phyloP scores from a whole-genome alignment of 2,113 vertebrate genomes.

The Callithrix jacchus region DNA sequence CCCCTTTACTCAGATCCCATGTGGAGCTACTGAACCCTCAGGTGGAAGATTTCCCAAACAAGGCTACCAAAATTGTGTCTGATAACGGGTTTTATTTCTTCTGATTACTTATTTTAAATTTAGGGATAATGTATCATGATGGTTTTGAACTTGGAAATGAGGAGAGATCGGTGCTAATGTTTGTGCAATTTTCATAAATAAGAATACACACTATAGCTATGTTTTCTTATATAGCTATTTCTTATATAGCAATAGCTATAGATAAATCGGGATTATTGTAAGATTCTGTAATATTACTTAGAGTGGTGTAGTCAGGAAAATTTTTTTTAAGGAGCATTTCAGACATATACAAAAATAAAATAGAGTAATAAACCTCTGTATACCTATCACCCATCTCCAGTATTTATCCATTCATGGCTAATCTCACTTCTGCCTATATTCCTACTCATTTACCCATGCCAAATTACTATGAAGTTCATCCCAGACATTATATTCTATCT shows the following conservation, averaged over 20 bases:
- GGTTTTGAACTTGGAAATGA: conserved; percentile 67
- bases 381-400: not conserved
- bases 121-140: conserved; percentile 63
- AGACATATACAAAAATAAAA: not conserved
- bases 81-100: conserved; percentile 66
- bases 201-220: not conserved
- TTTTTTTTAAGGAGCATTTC: not conserved
- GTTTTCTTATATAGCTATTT: too few relatives aligned
- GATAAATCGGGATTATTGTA: not conserved
- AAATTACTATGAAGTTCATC: not conserved
- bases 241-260: not conserved
- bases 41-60: conserved; percentile 29
- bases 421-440: not conserved
- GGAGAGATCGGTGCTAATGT: conserved; percentile 69
- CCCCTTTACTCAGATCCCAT: not conserved
- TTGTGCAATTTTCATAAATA: conserved; percentile 78
- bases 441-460: not conserved
- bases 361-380: not conserved
- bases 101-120: conserved; percentile 66
- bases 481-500: not conserved
- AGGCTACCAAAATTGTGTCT: conserved; percentile 59
- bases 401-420: not conserved
- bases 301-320: not conserved
- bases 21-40: not conserved
- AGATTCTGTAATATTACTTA: not conserved